A percentile compares a stretch with the other conserved stretches of the same genome.
Evolutionary conservation across 2,888 invertebrate genomes (phyloP).

Genomic region (Yponomeuta cagnagella): DNA sequence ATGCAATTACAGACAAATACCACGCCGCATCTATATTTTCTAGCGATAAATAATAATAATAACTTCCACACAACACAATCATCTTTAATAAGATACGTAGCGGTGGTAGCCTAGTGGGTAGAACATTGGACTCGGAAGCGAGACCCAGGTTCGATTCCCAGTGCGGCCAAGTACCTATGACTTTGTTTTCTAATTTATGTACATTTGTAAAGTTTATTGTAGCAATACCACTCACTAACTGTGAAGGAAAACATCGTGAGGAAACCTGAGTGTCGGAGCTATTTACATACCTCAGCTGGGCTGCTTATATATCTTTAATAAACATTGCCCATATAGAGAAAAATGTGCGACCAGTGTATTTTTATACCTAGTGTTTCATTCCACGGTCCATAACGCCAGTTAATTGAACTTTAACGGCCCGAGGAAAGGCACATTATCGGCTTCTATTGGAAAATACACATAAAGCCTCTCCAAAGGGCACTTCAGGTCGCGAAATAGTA

Average conservation of each 20-base stretch:
- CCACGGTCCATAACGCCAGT: constrained; percentile 39
- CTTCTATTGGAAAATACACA: constrained; percentile 5
- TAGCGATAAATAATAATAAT: neutral
- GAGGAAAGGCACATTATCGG: constrained; percentile 6
- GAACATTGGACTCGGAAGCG: too few relatives aligned
- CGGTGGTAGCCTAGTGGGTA: too few relatives aligned
- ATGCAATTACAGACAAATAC: neutral
- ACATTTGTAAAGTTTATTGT: too few relatives aligned
- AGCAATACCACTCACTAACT: too few relatives aligned
- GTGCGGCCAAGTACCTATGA: too few relatives aligned
- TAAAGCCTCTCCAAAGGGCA: neutral
- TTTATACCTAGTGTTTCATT: constrained; percentile 57
- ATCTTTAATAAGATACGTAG: too few relatives aligned
- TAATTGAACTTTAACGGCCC: constrained; percentile 14
- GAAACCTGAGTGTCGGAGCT: too few relatives aligned
- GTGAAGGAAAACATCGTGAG: too few relatives aligned
- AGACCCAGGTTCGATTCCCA: too few relatives aligned
- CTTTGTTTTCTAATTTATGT: too few relatives aligned
- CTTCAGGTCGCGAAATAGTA: neutral
- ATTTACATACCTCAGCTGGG: too few relatives aligned
- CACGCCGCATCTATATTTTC: neutral
- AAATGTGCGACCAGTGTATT: constrained; percentile 29
- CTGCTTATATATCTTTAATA: too few relatives aligned
- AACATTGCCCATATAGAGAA: neutral
- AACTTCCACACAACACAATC: neutral